Percentiles rank a stretch among this genome's conserved stretches.
Evolutionary conservation across 1,140 invertebrate species (phyloP).

Genomic region (Augochlora pura): DNA sequence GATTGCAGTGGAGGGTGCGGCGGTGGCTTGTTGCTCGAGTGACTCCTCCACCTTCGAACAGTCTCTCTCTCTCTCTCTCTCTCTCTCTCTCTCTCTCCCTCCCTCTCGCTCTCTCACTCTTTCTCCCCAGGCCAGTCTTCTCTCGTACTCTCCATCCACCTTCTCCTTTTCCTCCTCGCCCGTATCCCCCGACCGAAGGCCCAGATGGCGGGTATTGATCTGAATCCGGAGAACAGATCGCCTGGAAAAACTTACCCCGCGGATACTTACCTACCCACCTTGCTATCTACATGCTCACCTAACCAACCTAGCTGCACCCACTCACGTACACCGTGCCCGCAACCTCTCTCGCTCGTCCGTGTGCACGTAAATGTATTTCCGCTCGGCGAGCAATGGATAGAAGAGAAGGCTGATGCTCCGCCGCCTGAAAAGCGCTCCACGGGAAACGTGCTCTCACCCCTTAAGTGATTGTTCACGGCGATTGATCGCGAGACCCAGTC

Average conservation of each 20-base stretch:
- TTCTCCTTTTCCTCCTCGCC: slow-evolving; percentile 60
- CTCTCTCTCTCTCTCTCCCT: too few species aligned
- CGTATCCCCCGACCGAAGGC: slow-evolving; percentile 64
- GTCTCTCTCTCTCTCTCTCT: not conserved
- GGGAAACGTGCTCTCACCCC: slow-evolving; percentile 16
- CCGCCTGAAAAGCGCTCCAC: slow-evolving; percentile 13
- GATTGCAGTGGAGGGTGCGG: slow-evolving; percentile 69
- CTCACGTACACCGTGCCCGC: slow-evolving; percentile 59
- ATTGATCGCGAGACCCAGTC: slow-evolving; percentile 3
- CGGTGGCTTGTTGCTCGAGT: slow-evolving; percentile 77
- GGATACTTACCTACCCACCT: slow-evolving; percentile 63
- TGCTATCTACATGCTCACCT: slow-evolving; percentile 56
- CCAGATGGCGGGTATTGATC: slow-evolving; percentile 79
- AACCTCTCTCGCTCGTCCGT: slow-evolving; percentile 41
- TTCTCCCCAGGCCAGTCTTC: not conserved
- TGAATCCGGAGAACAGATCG: slow-evolving; percentile 77
- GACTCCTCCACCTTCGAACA: slow-evolving; percentile 68
- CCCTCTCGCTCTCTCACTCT: too few species aligned
- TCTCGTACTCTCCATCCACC: slow-evolving; percentile 48
- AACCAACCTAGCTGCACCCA: slow-evolving; percentile 53
- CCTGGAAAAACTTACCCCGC: slow-evolving; percentile 75
- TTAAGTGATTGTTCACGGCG: slow-evolving; percentile 29
- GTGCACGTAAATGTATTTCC: slow-evolving; percentile 59
- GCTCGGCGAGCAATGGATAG: slow-evolving; percentile 47
- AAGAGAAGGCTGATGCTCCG: slow-evolving; percentile 24